Percentiles rank a stretch among this genome's conserved stretches.
Evolutionary conservation across 2,113 vertebrate species (phyloP).

Genomic region (Aleadryas rufinucha): DNA sequence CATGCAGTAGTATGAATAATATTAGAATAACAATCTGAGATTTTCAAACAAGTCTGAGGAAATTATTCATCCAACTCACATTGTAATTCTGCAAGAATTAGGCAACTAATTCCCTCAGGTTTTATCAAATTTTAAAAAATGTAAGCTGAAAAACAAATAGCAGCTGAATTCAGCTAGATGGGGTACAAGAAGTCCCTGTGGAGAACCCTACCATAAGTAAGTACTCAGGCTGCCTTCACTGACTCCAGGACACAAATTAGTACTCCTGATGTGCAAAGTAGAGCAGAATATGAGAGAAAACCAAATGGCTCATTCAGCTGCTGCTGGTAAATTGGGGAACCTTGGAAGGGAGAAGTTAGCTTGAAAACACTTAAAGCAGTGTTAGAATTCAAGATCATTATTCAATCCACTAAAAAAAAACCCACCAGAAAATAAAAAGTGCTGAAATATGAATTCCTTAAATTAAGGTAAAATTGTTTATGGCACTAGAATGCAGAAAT

Average conservation of each 20-base stretch:
- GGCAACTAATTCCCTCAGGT: neutral
- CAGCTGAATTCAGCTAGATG: neutral
- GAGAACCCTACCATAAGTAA: neutral
- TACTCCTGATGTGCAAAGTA: neutral
- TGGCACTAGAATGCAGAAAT: neutral
- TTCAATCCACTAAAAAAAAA: neutral
- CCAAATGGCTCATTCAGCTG: neutral
- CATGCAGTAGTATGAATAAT: neutral
- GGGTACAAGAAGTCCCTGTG: neutral
- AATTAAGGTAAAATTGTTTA: neutral
- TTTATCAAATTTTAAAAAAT: slow-evolving; percentile 26
- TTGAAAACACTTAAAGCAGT: neutral
- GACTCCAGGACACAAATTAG: neutral
- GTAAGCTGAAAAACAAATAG: neutral
- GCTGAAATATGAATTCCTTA: neutral
- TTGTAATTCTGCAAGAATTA: slow-evolving; percentile 5
- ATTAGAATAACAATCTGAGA: slow-evolving; percentile 4
- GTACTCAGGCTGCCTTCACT: neutral
- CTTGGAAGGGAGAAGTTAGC: neutral
- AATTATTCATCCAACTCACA: slow-evolving; percentile 24
- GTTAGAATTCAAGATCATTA: neutral
- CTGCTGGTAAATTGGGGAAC: neutral
- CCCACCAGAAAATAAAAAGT: neutral
- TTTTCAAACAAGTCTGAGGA: slow-evolving; percentile 14
- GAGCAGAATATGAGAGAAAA: neutral